Conservation (phyloP, 2,113 vertebrate genomes). For the Leucosticte australis region DNA sequence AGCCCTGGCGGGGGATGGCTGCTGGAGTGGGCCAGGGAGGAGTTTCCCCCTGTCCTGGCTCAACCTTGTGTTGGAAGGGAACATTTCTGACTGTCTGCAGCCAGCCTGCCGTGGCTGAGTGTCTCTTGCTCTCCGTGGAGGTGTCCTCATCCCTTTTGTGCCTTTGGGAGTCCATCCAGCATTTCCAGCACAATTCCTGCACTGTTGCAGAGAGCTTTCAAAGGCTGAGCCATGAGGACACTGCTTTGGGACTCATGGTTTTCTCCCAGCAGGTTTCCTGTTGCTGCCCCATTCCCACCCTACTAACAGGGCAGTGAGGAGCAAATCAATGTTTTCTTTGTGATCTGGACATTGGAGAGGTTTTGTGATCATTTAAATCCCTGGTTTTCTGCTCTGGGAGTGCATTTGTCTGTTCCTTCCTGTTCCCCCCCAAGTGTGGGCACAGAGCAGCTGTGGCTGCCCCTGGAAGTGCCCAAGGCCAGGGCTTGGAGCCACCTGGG, state of each 20-base stretch:
- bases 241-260: accelerated
- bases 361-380: background rate
- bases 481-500: background rate
- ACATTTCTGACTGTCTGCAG: background rate
- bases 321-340: background rate
- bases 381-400: background rate
- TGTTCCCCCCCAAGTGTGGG: accelerated
- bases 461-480: background rate
- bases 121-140: accelerated
- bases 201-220: background rate
- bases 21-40: background rate
- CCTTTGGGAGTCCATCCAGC: background rate
- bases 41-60: background rate
- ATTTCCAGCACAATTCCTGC: background rate
- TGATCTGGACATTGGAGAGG: background rate
- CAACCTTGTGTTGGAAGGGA: background rate
- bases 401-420: background rate
- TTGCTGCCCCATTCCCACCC: background rate
- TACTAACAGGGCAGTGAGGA: background rate
- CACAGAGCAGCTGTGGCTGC: background rate
- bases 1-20: accelerated
- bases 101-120: accelerated
- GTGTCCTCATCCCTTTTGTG: background rate
- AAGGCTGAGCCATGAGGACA: accelerated
- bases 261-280: background rate